These are phyloP conservation scores for Alectoris magna DNA, from an alignment of 2,797 vertebrate species.

Conservation along the genomic window DNA sequence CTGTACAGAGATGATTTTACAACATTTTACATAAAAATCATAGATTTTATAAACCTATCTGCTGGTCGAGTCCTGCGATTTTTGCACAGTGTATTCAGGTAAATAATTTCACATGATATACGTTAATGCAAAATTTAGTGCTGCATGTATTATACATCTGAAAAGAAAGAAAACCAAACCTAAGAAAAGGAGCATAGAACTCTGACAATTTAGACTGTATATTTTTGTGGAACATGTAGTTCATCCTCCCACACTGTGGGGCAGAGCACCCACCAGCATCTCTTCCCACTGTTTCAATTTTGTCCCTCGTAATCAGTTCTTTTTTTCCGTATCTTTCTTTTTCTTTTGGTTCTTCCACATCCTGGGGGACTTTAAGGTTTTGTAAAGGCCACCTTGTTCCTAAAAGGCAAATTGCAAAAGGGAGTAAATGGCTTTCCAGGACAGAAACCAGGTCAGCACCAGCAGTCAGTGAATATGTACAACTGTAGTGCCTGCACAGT, in stretches of 20 bases:
- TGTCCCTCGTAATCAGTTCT: not conserved
- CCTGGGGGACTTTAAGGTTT: not conserved
- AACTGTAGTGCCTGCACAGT: not conserved
- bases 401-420: not conserved
- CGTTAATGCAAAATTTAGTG: not conserved
- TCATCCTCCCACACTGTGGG: rapidly evolving
- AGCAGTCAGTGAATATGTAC: not conserved
- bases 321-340: not conserved
- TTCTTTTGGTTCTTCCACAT: not conserved
- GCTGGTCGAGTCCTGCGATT: not conserved
- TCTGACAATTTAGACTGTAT: not conserved
- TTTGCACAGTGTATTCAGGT: not conserved
- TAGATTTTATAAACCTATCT: conserved; percentile 1
- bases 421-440: not conserved
- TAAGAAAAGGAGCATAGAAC: not conserved
- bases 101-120: not conserved
- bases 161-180: not conserved
- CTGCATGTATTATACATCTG: not conserved
- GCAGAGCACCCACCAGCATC: not conserved
- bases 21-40: not conserved
- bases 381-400: not conserved
- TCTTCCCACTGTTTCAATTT: not conserved
- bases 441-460: not conserved
- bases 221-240: not conserved
- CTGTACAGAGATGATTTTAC: not conserved